These are phyloP conservation scores for Plectropomus leopardus DNA, from an alignment of 2,113 vertebrate species.

Conservation along the genomic window DNA sequence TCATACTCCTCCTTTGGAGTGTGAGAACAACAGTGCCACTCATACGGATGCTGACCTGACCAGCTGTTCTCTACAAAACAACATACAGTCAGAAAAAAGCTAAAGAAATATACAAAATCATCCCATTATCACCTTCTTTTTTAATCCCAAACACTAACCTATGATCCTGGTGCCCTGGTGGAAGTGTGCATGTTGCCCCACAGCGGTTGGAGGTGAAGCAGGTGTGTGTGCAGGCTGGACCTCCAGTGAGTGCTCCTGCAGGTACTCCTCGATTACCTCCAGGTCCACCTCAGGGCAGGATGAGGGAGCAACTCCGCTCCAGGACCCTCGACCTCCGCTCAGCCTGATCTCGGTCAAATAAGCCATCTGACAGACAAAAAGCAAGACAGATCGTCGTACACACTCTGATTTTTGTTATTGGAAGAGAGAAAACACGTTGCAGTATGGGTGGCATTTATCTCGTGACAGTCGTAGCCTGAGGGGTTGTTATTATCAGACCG, in stretches of 20 bases:
- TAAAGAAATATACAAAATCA: neutral
- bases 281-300: constrained; percentile 82
- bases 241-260: constrained; percentile 85
- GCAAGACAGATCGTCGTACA: neutral
- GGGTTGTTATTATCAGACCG: constrained; percentile 14
- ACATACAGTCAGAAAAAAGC: constrained; percentile 6
- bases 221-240: constrained; percentile 66
- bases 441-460: constrained; percentile 13
- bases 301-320: constrained; percentile 62
- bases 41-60: constrained; percentile 80
- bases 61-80: constrained; percentile 79
- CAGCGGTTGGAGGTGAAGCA: constrained; percentile 31
- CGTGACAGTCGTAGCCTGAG: constrained; percentile 5
- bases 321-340: constrained; percentile 44
- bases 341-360: constrained; percentile 75
- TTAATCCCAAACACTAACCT: constrained; percentile 61
- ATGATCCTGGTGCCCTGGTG: constrained; percentile 69
- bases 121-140: no score
- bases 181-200: constrained; percentile 49
- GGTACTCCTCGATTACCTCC: constrained; percentile 87
- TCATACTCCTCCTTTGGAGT: constrained; percentile 65
- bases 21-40: constrained; percentile 78
- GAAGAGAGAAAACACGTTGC: constrained; percentile 28
- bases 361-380: constrained; percentile 68
- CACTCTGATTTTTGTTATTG: neutral